Percentiles rank a stretch among this genome's conserved stretches.
Evolutionary conservation across 1,140 invertebrate species (phyloP).

Genomic region (Kradibia gibbosae): DNA sequence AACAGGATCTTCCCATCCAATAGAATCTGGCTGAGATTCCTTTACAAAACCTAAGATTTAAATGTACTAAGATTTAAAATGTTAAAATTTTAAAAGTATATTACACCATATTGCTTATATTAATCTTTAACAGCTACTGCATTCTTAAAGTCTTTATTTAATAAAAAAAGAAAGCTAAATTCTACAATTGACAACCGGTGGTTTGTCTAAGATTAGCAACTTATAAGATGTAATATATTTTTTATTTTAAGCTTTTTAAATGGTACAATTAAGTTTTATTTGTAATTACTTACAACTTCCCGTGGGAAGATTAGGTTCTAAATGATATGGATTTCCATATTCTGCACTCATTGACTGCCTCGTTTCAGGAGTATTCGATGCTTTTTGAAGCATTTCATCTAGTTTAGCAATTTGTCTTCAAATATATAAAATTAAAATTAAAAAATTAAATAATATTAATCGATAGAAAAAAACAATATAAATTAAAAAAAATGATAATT

Average conservation of each 20-base stretch:
- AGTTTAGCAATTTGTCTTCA: slow-evolving; percentile 64
- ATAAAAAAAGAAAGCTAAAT: background rate
- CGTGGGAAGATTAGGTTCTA: slow-evolving; percentile 45
- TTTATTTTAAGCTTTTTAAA: background rate
- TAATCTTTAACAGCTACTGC: too few relatives aligned
- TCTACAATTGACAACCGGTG: too few relatives aligned
- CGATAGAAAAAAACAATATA: background rate
- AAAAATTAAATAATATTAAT: slow-evolving; percentile 26
- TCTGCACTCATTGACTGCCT: slow-evolving; percentile 60
- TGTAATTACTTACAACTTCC: slow-evolving; percentile 30
- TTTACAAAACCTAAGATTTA: slow-evolving; percentile 57
- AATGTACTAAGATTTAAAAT: too few relatives aligned
- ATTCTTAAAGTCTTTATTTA: too few relatives aligned
- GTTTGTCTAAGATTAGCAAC: too few relatives aligned
- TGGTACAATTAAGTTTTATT: slow-evolving; percentile 44
- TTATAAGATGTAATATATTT: background rate
- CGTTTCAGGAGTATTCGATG: slow-evolving; percentile 59
- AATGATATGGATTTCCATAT: slow-evolving; percentile 54
- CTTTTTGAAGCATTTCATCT: slow-evolving; percentile 61
- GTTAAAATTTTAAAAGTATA: slow-evolving; percentile 11
- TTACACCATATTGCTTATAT: too few relatives aligned
- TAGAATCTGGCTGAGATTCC: slow-evolving; percentile 72
- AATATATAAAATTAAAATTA: slow-evolving; percentile 7
- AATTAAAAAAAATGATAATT: slow-evolving; percentile 9
- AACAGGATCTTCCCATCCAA: slow-evolving; percentile 73